Evolutionary conservation across 2,113 vertebrate genomes (phyloP).

Genomic region (Daboia siamensis): DNA sequence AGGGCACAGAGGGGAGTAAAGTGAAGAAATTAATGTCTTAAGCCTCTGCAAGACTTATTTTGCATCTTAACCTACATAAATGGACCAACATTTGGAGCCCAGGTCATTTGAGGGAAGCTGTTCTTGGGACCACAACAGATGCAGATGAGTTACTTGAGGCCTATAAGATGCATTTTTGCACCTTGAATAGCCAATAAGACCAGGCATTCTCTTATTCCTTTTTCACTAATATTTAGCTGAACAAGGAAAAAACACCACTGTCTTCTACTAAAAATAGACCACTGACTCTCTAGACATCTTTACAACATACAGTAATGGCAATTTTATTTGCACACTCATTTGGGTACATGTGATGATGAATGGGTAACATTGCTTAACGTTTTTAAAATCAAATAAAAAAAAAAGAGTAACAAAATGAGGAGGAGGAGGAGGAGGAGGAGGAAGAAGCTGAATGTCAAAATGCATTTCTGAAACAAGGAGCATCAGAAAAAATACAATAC

Average conservation of each 20-base stretch:
- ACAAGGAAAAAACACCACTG: not conserved
- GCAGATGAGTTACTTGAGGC: not conserved
- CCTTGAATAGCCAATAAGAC: not conserved
- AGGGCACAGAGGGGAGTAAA: not conserved
- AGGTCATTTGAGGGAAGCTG: not conserved
- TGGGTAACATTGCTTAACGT: not conserved
- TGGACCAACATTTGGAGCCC: not conserved
- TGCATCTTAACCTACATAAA: not conserved
- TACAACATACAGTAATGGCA: not conserved
- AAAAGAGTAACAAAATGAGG: not conserved
- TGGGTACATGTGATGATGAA: not conserved
- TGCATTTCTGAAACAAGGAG: not conserved
- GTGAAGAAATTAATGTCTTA: not conserved
- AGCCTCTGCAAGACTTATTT: not conserved
- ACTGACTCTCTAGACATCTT: not conserved
- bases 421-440: not conserved
- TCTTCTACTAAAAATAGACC: not conserved
- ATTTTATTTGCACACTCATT: not conserved
- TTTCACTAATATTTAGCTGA: not conserved
- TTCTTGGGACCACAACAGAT: not conserved
- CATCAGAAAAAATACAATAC: not conserved
- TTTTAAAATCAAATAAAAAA: not conserved
- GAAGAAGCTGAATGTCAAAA: not conserved
- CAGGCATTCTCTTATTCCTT: not conserved
- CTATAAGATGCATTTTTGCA: not conserved